Percentiles rank a stretch among this genome's conserved stretches.
These are phyloP conservation scores for Diabrotica undecimpunctata DNA, from an alignment of 1,140 invertebrate species.

Conservation along the genomic window DNA sequence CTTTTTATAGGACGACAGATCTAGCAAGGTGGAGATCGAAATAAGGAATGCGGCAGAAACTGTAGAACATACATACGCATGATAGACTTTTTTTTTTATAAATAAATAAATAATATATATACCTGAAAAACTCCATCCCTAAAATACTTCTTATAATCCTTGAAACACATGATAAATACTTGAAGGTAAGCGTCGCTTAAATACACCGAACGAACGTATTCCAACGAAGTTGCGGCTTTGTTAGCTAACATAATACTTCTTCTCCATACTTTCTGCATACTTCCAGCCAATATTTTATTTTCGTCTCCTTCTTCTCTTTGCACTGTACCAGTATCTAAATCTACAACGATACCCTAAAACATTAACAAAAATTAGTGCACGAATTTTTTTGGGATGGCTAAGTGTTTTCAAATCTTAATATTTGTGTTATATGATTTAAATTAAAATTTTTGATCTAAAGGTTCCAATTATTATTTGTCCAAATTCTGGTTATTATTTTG, in stretches of 20 bases:
- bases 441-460: too few relatives aligned
- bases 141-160: slow-evolving; percentile 58
- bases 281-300: slow-evolving; percentile 58
- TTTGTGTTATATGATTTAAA: too few relatives aligned
- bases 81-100: too few relatives aligned
- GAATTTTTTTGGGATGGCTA: too few relatives aligned
- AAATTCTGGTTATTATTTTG: too few relatives aligned
- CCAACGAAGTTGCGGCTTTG: slow-evolving; percentile 50
- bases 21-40: too few relatives aligned
- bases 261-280: slow-evolving; percentile 57
- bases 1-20: too few relatives aligned
- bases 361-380: slow-evolving; percentile 16
- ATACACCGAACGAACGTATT: slow-evolving; percentile 50
- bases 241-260: slow-evolving; percentile 41
- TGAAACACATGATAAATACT: slow-evolving; percentile 63
- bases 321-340: slow-evolving; percentile 58
- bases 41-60: too few relatives aligned
- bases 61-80: too few relatives aligned
- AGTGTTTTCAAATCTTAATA: too few relatives aligned
- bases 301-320: slow-evolving; percentile 60
- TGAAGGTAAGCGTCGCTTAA: slow-evolving; percentile 65
- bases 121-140: slow-evolving; percentile 56
- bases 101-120: slow-evolving; percentile 22
- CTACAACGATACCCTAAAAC: slow-evolving; percentile 61
- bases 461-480: too few relatives aligned